phyloP scores from a whole-genome alignment of 2,888 invertebrate species.

The Geophilus truncorum region DNA sequence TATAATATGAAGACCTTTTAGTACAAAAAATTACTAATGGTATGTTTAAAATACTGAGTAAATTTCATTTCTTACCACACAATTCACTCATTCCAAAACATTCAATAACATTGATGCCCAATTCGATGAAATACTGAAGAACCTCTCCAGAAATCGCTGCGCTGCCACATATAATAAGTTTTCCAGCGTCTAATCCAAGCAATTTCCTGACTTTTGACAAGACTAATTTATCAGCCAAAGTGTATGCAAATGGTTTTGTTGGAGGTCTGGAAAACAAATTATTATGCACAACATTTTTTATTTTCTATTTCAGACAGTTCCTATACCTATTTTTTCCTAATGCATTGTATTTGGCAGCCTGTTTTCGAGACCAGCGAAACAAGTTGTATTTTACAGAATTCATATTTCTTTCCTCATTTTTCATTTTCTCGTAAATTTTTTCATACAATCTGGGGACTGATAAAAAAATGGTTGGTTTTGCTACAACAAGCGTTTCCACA shows the following conservation, averaged over 20 bases:
- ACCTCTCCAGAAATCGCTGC: background rate
- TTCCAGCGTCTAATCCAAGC: background rate
- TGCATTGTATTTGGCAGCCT: background rate
- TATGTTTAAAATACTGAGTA: background rate
- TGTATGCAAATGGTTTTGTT: background rate
- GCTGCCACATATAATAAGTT: background rate
- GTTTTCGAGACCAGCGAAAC: background rate
- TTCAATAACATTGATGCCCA: background rate
- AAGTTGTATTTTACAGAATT: background rate
- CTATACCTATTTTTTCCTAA: background rate
- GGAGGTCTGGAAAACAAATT: background rate
- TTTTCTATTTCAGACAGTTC: background rate
- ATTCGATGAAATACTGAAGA: background rate
- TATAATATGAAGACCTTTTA: background rate
- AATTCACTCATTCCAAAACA: constrained; percentile 3
- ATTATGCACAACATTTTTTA: too few species aligned
- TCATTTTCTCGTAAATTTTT: constrained; percentile 1
- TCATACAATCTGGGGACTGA: background rate
- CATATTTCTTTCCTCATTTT: background rate
- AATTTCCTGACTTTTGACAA: background rate
- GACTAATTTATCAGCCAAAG: background rate
- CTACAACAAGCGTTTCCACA: background rate
- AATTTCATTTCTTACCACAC: background rate
- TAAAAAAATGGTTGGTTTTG: background rate
- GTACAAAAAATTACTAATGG: background rate